These are phyloP conservation scores for Zaprionus lineosus DNA, from an alignment of 2,888 invertebrate species.

Conservation along the genomic window DNA sequence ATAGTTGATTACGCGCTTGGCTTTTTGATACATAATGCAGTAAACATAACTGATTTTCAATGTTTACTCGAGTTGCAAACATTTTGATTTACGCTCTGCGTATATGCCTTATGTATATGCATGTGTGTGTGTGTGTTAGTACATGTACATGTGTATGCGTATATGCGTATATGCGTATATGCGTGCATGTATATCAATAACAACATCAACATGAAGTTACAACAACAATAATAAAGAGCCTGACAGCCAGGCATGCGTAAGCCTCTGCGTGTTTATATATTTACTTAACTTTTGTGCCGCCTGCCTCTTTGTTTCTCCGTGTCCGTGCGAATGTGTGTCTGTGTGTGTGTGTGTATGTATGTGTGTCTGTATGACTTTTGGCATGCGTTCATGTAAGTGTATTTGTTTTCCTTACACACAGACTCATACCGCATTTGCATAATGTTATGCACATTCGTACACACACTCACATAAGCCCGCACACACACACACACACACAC, in stretches of 20 bases:
- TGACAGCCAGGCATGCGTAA: slow-evolving; percentile 64
- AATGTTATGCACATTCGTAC: slow-evolving; percentile 56
- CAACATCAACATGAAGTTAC: slow-evolving; percentile 64
- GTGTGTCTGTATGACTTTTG: slow-evolving; percentile 3
- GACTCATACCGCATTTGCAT: slow-evolving; percentile 47
- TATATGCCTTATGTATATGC: slow-evolving; percentile 9
- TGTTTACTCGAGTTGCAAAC: slow-evolving; percentile 59
- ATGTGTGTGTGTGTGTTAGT: slow-evolving; percentile 1
- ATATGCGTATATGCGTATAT: slow-evolving; percentile 3
- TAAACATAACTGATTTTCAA: slow-evolving; percentile 64
- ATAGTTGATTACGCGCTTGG: slow-evolving; percentile 31
- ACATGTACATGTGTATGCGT: slow-evolving; percentile 6
- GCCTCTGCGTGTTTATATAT: slow-evolving; percentile 70
- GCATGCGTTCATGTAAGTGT: slow-evolving; percentile 18
- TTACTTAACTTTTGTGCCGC: slow-evolving; percentile 68
- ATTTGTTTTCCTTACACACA: slow-evolving; percentile 35
- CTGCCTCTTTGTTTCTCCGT: slow-evolving; percentile 16
- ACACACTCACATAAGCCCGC: slow-evolving; percentile 19
- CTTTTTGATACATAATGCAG: slow-evolving; percentile 47
- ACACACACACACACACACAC: slow-evolving; percentile 19
- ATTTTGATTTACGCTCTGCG: slow-evolving; percentile 49
- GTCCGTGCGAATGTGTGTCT: slow-evolving; percentile 2
- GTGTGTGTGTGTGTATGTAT: slow-evolving; percentile 26
- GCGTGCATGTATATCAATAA: slow-evolving; percentile 58
- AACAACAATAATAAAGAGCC: slow-evolving; percentile 53